A percentile compares a stretch with the other conserved stretches of the same genome.
Conservation (phyloP, 2,888 invertebrate species). For the Acholoe squamosa region DNA sequence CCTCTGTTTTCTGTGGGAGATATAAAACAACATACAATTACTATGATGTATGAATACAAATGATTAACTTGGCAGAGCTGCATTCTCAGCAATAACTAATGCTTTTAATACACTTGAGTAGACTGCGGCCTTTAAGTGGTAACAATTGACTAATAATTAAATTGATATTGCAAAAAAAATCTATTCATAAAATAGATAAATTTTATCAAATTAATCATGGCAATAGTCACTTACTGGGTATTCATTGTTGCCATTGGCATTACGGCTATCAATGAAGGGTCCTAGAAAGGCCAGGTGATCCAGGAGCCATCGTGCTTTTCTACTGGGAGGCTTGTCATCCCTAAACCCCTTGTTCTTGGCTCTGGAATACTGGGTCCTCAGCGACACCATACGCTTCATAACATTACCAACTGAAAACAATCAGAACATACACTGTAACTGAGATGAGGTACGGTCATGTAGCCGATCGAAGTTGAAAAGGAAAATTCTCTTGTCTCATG, state of each 20-base stretch:
- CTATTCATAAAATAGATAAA: too few species aligned
- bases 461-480: too few species aligned
- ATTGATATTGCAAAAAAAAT: too few species aligned
- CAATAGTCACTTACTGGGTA: background rate
- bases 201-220: too few species aligned
- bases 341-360: background rate
- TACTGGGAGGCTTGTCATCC: background rate
- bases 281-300: constrained; percentile 18
- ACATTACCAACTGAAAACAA: constrained; percentile 28
- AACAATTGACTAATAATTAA: too few species aligned
- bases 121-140: too few species aligned
- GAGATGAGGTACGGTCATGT: too few species aligned
- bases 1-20: background rate
- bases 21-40: background rate
- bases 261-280: background rate
- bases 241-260: background rate
- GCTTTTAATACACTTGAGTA: too few species aligned
- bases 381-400: constrained; percentile 28
- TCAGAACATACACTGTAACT: too few species aligned
- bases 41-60: background rate
- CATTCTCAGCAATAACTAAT: too few species aligned
- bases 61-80: background rate
- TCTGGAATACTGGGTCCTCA: constrained; percentile 28
- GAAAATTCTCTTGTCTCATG: too few species aligned
- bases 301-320: constrained; percentile 4